phyloP scores from a whole-genome alignment of 1,140 invertebrate species.

The Prorops nasuta region DNA sequence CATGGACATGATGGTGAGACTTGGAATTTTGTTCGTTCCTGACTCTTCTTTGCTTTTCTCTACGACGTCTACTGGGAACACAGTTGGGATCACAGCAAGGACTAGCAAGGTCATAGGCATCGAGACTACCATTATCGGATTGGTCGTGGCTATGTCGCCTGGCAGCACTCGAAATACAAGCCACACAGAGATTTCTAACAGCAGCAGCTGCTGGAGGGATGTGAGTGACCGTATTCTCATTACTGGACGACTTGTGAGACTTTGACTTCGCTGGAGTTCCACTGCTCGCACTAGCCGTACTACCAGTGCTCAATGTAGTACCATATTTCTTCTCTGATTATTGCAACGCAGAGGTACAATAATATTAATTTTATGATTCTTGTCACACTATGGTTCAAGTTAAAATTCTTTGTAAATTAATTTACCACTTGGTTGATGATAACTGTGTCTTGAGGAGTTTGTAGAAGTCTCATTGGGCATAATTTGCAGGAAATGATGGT shows the following conservation, averaged over 20 bases:
- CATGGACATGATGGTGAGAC: slow-evolving; percentile 25
- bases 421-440: slow-evolving; percentile 57
- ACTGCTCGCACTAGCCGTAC: slow-evolving; percentile 13
- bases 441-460: slow-evolving; percentile 42
- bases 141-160: slow-evolving; percentile 37
- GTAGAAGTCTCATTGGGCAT: slow-evolving; percentile 56
- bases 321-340: no score
- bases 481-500: slow-evolving; percentile 66
- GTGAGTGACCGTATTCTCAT: slow-evolving; percentile 20
- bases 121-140: slow-evolving; percentile 71
- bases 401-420: no score
- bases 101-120: slow-evolving; percentile 79
- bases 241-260: slow-evolving; percentile 39
- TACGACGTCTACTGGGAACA: slow-evolving; percentile 70
- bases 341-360: no score
- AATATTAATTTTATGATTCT: no score
- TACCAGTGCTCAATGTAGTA: no score
- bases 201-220: slow-evolving; percentile 33
- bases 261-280: slow-evolving; percentile 35
- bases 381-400: no score
- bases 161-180: slow-evolving; percentile 66
- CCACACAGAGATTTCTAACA: slow-evolving; percentile 69
- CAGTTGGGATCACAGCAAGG: slow-evolving; percentile 82
- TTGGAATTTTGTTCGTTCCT: slow-evolving; percentile 40
- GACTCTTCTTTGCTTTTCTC: slow-evolving; percentile 49